These are phyloP conservation scores for Xenopus laevis DNA, from an alignment of 2,113 vertebrate species.

Conservation along the genomic window DNA sequence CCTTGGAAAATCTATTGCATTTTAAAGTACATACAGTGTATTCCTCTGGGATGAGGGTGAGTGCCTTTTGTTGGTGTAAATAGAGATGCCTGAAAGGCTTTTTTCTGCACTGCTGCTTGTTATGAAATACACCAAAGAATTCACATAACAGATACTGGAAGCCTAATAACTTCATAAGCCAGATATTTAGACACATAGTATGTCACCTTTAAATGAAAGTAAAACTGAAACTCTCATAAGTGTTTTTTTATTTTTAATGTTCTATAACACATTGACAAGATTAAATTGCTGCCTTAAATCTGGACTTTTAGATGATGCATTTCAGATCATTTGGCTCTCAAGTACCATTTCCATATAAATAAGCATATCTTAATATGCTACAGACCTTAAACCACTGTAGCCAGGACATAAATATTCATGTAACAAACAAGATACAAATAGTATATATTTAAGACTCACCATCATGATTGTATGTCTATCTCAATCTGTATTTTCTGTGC, in stretches of 20 bases:
- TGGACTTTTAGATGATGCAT: not conserved
- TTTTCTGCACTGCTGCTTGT: conserved; percentile 19
- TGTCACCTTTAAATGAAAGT: not conserved
- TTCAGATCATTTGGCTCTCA: not conserved
- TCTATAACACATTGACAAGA: not conserved
- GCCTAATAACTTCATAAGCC: not conserved
- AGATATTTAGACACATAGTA: conserved; percentile 9
- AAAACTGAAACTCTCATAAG: too few relatives aligned
- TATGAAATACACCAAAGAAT: conserved; percentile 19
- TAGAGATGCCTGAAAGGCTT: conserved; percentile 31
- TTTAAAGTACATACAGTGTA: conserved; percentile 30
- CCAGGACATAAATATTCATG: not conserved
- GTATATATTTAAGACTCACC: not conserved
- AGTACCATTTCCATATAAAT: not conserved
- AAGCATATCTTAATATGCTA: not conserved
- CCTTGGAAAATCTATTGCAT: conserved; percentile 39
- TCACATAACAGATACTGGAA: conserved; percentile 15
- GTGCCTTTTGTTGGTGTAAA: conserved; percentile 44
- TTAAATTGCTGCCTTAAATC: not conserved
- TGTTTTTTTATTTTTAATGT: not conserved
- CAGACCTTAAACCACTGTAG: not conserved
- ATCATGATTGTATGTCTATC: too few relatives aligned
- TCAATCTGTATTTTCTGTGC: too few relatives aligned
- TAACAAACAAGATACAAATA: not conserved
- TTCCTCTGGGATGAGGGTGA: conserved; percentile 26